These are phyloP conservation scores for Pterophyllum scalare DNA, from an alignment of 2,113 vertebrate species.

Conservation along the genomic window DNA sequence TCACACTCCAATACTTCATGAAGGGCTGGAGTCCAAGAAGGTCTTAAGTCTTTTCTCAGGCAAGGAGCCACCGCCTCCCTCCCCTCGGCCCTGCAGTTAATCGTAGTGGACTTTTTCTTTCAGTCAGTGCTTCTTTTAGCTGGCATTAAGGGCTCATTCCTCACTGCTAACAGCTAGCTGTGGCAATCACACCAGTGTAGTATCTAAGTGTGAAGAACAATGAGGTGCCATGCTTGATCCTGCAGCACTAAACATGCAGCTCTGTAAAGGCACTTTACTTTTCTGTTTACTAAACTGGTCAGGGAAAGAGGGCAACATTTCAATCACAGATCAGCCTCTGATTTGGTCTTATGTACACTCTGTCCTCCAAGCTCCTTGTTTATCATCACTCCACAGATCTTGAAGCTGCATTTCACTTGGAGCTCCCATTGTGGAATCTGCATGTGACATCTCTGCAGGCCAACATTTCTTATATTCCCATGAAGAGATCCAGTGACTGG, in stretches of 20 bases:
- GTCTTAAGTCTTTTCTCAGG: neutral
- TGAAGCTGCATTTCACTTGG: conserved; percentile 7
- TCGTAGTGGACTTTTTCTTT: conserved; percentile 23
- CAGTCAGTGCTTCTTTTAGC: conserved; percentile 42
- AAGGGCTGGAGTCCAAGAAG: conserved; percentile 18
- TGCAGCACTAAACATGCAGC: conserved; percentile 23
- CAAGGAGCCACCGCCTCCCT: neutral
- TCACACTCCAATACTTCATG: neutral
- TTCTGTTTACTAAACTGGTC: conserved; percentile 20
- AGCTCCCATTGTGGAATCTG: conserved; percentile 7
- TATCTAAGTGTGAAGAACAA: conserved; percentile 8
- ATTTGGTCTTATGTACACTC: conserved; percentile 43
- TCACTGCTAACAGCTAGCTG: conserved; percentile 49
- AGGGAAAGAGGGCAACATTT: conserved; percentile 20
- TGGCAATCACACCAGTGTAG: conserved; percentile 11
- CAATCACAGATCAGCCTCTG: conserved; percentile 21
- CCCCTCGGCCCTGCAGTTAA: conserved; percentile 8
- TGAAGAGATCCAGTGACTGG: conserved; percentile 22
- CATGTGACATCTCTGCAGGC: conserved; percentile 15
- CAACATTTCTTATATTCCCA: conserved; percentile 19
- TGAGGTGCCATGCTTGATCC: conserved; percentile 1
- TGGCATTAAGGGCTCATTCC: conserved; percentile 16
- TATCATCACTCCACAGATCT: neutral
- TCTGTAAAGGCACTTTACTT: neutral
- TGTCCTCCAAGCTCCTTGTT: conserved; percentile 6